These are phyloP conservation scores for Papilio xuthus DNA, from an alignment of 1,140 invertebrate genomes.

Conservation along the genomic window DNA sequence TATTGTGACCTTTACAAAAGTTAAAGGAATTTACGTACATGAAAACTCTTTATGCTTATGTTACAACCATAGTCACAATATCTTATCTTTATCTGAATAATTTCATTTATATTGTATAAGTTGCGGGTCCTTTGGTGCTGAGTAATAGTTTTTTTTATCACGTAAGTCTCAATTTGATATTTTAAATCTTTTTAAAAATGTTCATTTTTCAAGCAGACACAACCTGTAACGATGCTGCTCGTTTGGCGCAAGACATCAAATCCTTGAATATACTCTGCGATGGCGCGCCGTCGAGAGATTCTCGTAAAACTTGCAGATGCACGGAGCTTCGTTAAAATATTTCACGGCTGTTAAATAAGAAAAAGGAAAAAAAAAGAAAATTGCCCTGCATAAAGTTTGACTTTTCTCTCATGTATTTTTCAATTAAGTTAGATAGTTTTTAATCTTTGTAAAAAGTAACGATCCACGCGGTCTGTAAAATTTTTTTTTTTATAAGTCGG, in stretches of 20 bases:
- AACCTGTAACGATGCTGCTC: constrained; percentile 25
- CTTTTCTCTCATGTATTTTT: background rate
- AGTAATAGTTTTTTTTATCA: background rate
- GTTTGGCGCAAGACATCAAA: constrained; percentile 24
- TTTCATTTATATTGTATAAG: background rate
- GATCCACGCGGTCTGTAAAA: background rate
- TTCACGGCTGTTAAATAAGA: background rate
- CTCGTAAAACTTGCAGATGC: constrained; percentile 25
- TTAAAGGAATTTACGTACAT: too few relatives aligned
- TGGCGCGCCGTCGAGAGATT: constrained; percentile 8
- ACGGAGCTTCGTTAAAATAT: constrained; percentile 22
- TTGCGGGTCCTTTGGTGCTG: background rate
- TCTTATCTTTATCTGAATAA: too few relatives aligned
- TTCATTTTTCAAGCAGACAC: constrained; percentile 7
- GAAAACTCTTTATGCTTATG: too few relatives aligned
- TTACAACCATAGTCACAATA: too few relatives aligned
- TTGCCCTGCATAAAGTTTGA: background rate
- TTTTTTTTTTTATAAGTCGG: too few relatives aligned
- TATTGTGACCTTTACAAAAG: too few relatives aligned
- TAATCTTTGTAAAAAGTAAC: background rate
- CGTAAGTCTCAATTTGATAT: background rate
- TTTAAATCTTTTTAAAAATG: constrained; percentile 1
- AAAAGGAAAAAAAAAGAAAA: background rate
- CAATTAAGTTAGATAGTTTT: background rate
- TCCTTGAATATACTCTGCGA: constrained; percentile 24